These are phyloP conservation scores for Fragum whitleyi DNA, from an alignment of 2,888 invertebrate genomes.

Conservation along the genomic window DNA sequence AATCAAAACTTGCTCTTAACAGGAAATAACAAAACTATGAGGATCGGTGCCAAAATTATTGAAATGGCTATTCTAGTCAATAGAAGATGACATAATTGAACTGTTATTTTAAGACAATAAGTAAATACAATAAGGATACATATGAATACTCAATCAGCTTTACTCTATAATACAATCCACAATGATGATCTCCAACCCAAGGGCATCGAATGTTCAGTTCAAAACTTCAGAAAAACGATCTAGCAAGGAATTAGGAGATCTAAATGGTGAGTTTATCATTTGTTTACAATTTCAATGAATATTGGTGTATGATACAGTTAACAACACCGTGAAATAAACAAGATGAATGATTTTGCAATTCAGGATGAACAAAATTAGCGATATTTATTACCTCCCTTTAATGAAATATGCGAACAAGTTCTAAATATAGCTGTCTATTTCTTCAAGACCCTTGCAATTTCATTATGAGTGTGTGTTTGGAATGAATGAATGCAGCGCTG, in stretches of 20 bases:
- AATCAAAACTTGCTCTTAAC: too few species aligned
- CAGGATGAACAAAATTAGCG: too few species aligned
- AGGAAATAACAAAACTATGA: neutral
- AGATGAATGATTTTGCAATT: too few species aligned
- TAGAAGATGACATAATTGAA: constrained; percentile 3
- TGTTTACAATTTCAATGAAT: too few species aligned
- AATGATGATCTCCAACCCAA: constrained; percentile 6
- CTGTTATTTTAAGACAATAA: neutral
- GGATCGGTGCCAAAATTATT: neutral
- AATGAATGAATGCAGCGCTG: too few species aligned
- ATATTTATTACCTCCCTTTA: too few species aligned
- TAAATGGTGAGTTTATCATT: constrained; percentile 27
- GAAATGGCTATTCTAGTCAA: neutral
- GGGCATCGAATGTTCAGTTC: constrained; percentile 21
- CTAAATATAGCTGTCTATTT: too few species aligned
- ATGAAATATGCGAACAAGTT: too few species aligned
- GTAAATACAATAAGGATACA: neutral
- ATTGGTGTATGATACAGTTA: too few species aligned
- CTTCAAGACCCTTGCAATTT: too few species aligned
- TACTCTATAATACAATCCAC: neutral
- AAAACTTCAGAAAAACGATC: constrained; percentile 10
- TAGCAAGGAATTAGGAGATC: constrained; percentile 19
- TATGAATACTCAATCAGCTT: neutral
- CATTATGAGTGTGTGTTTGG: too few species aligned
- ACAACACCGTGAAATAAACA: too few species aligned